These are phyloP conservation scores for Agriopis aurantiaria DNA, from an alignment of 2,888 invertebrate genomes.

Conservation along the genomic window DNA sequence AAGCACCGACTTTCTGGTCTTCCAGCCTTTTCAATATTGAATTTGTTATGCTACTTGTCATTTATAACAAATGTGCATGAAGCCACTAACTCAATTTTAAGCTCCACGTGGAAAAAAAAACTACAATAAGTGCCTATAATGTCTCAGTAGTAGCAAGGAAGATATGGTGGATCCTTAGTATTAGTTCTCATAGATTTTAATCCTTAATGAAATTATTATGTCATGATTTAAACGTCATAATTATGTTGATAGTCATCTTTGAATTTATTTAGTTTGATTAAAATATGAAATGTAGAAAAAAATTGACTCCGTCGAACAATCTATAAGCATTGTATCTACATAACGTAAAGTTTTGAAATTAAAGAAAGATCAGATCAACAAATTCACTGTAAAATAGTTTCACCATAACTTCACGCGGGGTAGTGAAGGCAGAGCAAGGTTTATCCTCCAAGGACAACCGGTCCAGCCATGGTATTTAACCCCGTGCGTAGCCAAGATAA, in stretches of 20 bases:
- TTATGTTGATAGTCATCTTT: too few species aligned
- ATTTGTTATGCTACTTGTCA: conserved; percentile 51
- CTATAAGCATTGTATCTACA: too few species aligned
- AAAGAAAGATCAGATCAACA: too few species aligned
- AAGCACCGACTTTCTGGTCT: conserved; percentile 51
- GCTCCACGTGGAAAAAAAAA: conserved; percentile 22
- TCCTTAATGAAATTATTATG: too few species aligned
- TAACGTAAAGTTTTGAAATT: too few species aligned
- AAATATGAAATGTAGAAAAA: too few species aligned
- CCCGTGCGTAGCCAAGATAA: conserved; percentile 47
- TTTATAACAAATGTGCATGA: conserved; percentile 40
- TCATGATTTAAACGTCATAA: too few species aligned
- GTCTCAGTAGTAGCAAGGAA: too few species aligned
- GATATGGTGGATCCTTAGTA: not conserved
- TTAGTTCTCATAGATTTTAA: too few species aligned
- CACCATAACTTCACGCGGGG: conserved; percentile 1
- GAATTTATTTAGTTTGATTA: too few species aligned
- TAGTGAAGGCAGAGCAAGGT: conserved; percentile 21
- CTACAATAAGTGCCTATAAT: not conserved
- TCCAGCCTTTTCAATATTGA: conserved; percentile 36
- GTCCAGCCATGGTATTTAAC: conserved; percentile 38
- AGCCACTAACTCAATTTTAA: conserved; percentile 42
- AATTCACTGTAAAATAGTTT: conserved; percentile 10
- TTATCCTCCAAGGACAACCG: conserved; percentile 46
- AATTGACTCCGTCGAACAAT: too few species aligned